These are phyloP conservation scores for Tyrannus savana DNA, from an alignment of 2,113 vertebrate species.

Conservation along the genomic window DNA sequence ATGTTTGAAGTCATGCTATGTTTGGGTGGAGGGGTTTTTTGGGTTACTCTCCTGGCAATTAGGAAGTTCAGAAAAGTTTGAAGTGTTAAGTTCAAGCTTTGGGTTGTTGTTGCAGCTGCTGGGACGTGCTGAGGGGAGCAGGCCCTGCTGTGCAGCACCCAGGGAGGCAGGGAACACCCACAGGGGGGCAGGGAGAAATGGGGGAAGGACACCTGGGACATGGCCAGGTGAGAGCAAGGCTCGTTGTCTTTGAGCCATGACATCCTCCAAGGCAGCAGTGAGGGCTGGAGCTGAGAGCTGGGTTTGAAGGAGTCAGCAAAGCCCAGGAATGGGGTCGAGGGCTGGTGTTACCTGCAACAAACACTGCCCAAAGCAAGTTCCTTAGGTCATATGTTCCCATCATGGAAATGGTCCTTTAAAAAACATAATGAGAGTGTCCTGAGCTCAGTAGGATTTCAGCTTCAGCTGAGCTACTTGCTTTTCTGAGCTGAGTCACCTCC, in stretches of 20 bases:
- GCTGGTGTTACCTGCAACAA: not conserved
- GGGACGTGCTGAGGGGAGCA: not conserved
- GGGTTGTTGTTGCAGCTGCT: not conserved
- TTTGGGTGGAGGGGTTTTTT: not conserved
- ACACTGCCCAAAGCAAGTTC: not conserved
- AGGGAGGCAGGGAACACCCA: not conserved
- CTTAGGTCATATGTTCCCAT: not conserved
- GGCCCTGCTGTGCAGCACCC: rapidly evolving
- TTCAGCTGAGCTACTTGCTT: not conserved
- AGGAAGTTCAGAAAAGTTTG: not conserved
- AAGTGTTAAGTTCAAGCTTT: not conserved
- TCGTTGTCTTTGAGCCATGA: not conserved
- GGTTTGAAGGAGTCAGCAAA: not conserved
- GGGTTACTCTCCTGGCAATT: not conserved
- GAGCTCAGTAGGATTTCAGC: not conserved
- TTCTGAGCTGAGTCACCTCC: constrained; percentile 22
- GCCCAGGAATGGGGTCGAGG: not conserved
- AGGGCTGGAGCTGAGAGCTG: not conserved
- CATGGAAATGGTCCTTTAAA: not conserved
- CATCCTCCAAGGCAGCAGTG: not conserved
- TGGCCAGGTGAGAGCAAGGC: not conserved
- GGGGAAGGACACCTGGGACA: not conserved
- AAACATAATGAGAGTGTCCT: not conserved
- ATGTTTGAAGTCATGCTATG: not conserved
- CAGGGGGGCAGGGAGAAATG: not conserved